Evolutionary conservation across 2,888 invertebrate genomes (phyloP), one percentile per base, ranked within the genome.

Genomic region (Theodoxus fluviatilis): DNA sequence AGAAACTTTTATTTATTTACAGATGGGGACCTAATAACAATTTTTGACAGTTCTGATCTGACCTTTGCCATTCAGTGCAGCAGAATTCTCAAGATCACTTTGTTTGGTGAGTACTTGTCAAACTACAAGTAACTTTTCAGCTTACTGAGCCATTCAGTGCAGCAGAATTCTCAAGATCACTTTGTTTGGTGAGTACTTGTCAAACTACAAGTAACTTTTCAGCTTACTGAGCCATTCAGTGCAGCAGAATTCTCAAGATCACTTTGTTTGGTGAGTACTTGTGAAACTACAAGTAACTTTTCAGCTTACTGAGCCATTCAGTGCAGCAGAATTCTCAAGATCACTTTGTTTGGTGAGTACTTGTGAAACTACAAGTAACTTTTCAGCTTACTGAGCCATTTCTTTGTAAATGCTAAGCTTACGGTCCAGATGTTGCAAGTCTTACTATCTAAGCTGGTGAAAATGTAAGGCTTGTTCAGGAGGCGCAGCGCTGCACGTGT

Each of bases 21-120:
- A 91, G 92, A 92, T 89, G 91, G 91, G 68, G 92, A 92, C 85
- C 85, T 92, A 77, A 90, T 92, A 75, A 92, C 92, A 61, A 92
- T 92, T 78, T 91, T 91, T 86, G 92, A 92, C 85, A 91, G 91
- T 81, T 90, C 91, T 40, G 92, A 92, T 86, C 86, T 92, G 73
- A 90, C 91, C 0, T 92, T 92, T 88, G 92, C 92, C 38, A 91
- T 92, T 76, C 91, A 92, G 80, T 91, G 90, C 80, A 91, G 91
- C 79, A 88, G 91, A 47, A 90, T 92, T 73, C 85, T 92, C 71
- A 91, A 91, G 83, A 87, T 92, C 68, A 91, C 91, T 76, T 88
- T 92, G 70, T 89, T 91, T 83, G 89, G 88, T 88, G 80, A 84
- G 84, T 81, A n/a, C n/a, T n/a, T n/a, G n/a, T n/a, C n/a, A n/a